Conservation (phyloP, 2,888 invertebrate genomes). For the Lithosia quadra region DNA sequence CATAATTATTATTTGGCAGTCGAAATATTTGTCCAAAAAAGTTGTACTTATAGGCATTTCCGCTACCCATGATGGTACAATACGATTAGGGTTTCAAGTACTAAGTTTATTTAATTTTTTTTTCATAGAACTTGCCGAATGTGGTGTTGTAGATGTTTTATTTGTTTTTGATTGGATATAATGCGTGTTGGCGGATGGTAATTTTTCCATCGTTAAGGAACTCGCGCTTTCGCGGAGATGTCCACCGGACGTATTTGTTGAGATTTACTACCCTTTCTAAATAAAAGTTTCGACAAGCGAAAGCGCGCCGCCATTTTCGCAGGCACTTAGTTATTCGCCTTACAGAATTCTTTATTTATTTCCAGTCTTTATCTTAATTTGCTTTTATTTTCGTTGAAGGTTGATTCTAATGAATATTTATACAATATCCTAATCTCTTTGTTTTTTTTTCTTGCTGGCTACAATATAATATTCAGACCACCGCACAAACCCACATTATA, state of each 20-base stretch:
- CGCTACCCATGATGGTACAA: too few species aligned
- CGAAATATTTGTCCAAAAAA: too few species aligned
- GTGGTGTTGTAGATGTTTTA: constrained; percentile 21
- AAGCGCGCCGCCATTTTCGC: neutral
- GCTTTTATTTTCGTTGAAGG: constrained; percentile 9
- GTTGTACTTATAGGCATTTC: neutral
- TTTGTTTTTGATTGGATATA: constrained; percentile 44
- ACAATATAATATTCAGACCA: neutral
- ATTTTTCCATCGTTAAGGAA: constrained; percentile 27
- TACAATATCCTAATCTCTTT: neutral
- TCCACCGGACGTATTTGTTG: constrained; percentile 9
- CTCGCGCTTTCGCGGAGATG: neutral
- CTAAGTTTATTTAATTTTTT: neutral
- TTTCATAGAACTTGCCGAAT: neutral
- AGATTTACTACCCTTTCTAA: constrained; percentile 11
- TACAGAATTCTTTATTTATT: constrained; percentile 7
- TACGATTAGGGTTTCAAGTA: neutral
- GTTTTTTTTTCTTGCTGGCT: neutral
- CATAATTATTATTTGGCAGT: neutral
- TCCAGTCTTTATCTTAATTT: constrained; percentile 11
- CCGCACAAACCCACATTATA: neutral
- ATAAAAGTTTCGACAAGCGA: constrained; percentile 12
- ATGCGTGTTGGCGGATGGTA: constrained; percentile 34
- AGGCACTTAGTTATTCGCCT: neutral
- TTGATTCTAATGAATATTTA: constrained; percentile 13